Percentiles rank a stretch among this genome's conserved stretches.
Evolutionary conservation across 2,888 invertebrate genomes (phyloP).

Genomic region (Pharmacophagus antenor): DNA sequence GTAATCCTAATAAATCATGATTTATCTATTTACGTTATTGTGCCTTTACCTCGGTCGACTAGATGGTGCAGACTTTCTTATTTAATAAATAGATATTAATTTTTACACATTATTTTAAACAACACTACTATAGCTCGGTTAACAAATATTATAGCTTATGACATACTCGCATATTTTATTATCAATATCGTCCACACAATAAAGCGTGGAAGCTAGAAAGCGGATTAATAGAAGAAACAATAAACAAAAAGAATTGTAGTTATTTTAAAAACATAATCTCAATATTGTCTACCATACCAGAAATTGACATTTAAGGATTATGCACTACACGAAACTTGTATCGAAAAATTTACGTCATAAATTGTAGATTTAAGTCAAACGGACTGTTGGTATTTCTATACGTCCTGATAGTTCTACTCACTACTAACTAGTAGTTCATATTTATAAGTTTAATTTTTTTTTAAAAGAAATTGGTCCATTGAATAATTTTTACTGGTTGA

Average conservation of each 20-base stretch:
- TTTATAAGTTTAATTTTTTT: constrained; percentile 10
- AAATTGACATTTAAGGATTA: not conserved
- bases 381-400: constrained; percentile 17
- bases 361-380: constrained; percentile 16
- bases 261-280: no score
- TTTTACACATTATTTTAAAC: no score
- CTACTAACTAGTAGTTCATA: constrained; percentile 10
- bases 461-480: constrained; percentile 2
- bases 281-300: no score
- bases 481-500: constrained; percentile 5
- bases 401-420: constrained; percentile 12
- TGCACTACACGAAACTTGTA: not conserved
- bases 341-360: not conserved
- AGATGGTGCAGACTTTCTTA: no score
- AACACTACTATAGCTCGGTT: no score
- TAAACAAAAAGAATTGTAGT: no score
- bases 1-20: not conserved
- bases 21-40: not conserved
- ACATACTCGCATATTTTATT: no score
- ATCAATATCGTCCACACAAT: no score
- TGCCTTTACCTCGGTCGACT: not conserved
- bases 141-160: no score
- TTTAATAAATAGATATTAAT: no score
- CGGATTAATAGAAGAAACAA: no score
- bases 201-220: no score